Evolutionary conservation across 2,888 invertebrate genomes (phyloP).

Genomic region (Sinentomon sp.): DNA sequence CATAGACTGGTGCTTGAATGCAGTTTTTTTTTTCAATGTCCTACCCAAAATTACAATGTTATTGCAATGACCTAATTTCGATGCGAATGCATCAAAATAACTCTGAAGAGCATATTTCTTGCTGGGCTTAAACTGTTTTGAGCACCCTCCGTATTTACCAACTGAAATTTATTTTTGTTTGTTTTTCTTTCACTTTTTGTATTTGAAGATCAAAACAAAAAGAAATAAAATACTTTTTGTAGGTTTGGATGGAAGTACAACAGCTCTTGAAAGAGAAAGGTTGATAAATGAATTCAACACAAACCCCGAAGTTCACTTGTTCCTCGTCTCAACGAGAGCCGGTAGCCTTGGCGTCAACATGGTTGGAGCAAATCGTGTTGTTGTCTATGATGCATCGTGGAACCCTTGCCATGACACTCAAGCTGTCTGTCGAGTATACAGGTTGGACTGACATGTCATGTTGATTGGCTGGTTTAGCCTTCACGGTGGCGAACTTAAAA

Average conservation of each 20-base stretch:
- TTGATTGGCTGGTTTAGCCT: neutral
- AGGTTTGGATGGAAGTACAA: slow-evolving; percentile 86
- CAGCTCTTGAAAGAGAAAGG: slow-evolving; percentile 76
- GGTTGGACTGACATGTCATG: slow-evolving; percentile 20
- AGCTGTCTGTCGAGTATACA: slow-evolving; percentile 84
- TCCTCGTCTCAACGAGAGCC: slow-evolving; percentile 85
- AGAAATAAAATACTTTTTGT: no score
- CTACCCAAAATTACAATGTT: no score
- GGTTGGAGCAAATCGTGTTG: slow-evolving; percentile 86
- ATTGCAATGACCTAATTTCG: no score
- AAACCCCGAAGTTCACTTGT: slow-evolving; percentile 57
- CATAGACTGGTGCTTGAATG: no score
- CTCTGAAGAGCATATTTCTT: no score
- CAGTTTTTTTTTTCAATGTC: no score
- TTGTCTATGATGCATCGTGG: slow-evolving; percentile 96
- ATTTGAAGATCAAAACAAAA: neutral
- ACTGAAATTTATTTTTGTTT: neutral
- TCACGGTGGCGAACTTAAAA: no score
- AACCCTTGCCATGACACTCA: slow-evolving; percentile 96
- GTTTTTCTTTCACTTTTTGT: neutral
- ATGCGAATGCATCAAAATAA: no score
- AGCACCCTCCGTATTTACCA: no score
- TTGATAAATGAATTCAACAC: slow-evolving; percentile 86
- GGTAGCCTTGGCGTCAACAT: slow-evolving; percentile 92
- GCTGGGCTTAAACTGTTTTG: no score